Conservation (phyloP, 2,113 vertebrate species). For the Ceratotherium simum region DNA sequence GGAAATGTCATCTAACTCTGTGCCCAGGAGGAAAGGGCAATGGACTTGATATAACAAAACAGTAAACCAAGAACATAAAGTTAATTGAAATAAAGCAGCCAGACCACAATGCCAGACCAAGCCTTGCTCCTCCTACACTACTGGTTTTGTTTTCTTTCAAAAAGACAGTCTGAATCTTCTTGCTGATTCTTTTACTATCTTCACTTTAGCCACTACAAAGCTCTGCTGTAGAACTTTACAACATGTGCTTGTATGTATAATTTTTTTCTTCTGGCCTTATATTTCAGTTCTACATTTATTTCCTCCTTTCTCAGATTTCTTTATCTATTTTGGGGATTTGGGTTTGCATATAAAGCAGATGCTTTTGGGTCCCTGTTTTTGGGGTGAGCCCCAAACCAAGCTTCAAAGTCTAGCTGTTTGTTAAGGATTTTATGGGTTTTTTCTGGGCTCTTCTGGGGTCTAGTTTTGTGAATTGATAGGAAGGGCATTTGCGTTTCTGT, state of each 20-base stretch:
- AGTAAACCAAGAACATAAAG: neutral
- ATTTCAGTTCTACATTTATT: constrained; percentile 11
- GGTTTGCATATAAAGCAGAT: neutral
- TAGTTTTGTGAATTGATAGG: neutral
- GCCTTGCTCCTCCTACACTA: neutral
- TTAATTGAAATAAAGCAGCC: neutral
- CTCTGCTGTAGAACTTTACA: neutral
- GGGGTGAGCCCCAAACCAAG: neutral
- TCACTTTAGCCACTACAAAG: neutral
- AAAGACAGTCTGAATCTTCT: neutral
- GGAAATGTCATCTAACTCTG: neutral
- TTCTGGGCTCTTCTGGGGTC: neutral
- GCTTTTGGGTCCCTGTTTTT: neutral
- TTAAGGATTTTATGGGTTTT: neutral
- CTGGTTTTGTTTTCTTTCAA: neutral
- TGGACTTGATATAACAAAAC: neutral
- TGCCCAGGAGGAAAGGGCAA: neutral
- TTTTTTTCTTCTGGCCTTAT: neutral
- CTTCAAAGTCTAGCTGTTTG: neutral
- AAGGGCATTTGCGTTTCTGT: neutral
- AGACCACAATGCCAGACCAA: neutral
- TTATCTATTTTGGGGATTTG: neutral
- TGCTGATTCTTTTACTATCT: neutral
- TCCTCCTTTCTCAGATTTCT: neutral
- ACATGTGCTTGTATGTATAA: neutral